Evolutionary conservation across 2,888 invertebrate genomes (phyloP).

Genomic region (Syritta pipiens): DNA sequence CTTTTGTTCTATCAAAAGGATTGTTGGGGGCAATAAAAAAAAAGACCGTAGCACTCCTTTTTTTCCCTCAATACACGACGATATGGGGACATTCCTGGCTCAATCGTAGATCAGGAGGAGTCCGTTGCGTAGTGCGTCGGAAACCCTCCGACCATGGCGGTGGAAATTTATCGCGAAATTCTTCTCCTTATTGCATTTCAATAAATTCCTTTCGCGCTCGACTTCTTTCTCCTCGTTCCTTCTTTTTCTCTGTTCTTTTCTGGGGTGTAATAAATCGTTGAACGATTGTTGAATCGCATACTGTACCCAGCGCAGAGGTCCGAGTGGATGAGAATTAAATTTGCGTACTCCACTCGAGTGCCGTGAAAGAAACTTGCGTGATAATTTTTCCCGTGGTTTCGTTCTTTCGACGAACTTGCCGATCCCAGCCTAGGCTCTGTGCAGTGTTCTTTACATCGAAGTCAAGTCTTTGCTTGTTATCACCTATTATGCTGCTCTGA

Average conservation of each 20-base stretch:
- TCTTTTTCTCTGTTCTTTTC: not conserved
- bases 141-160: slow-evolving; percentile 36
- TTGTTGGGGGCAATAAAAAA: slow-evolving; percentile 45
- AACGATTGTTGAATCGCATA: slow-evolving; percentile 17
- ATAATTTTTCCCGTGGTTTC: no score
- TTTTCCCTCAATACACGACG: slow-evolving; percentile 25
- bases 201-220: slow-evolving; percentile 48
- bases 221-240: not conserved
- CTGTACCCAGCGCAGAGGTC: not conserved
- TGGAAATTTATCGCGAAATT: slow-evolving; percentile 46
- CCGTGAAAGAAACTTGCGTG: slow-evolving; percentile 46
- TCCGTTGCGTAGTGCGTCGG: slow-evolving; percentile 31
- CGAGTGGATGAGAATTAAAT: slow-evolving; percentile 2
- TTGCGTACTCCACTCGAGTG: slow-evolving; percentile 49
- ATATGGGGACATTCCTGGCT: slow-evolving; percentile 36
- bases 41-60: slow-evolving; percentile 48
- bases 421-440: no score
- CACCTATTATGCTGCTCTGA: no score
- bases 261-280: slow-evolving; percentile 56
- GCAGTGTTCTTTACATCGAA: no score
- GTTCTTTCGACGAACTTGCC: no score
- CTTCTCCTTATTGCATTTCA: slow-evolving; percentile 46
- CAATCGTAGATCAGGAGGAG: slow-evolving; percentile 28
- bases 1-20: slow-evolving; percentile 28
- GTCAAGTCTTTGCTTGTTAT: no score